phyloP scores from a whole-genome alignment of 1,140 invertebrate genomes.

The Drosophila pandora region DNA sequence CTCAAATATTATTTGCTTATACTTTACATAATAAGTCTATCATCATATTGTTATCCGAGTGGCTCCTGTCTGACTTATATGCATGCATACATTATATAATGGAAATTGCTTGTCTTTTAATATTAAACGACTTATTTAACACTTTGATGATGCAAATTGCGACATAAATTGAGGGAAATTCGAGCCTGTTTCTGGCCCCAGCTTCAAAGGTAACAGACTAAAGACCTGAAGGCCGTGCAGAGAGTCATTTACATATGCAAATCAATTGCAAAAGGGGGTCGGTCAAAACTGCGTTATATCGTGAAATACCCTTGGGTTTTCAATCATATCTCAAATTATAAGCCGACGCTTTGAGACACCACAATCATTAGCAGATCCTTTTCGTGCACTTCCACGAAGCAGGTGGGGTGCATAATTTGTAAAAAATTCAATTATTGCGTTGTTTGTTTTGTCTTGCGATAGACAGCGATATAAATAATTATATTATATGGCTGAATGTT shows the following conservation, averaged over 20 bases:
- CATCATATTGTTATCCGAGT: slow-evolving; percentile 59
- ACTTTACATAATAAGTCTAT: slow-evolving; percentile 48
- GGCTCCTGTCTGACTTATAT: slow-evolving; percentile 39
- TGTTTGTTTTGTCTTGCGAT: slow-evolving; percentile 63
- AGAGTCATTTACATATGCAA: slow-evolving; percentile 61
- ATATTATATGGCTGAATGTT: no score
- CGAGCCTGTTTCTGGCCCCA: slow-evolving; percentile 3
- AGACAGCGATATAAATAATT: slow-evolving; percentile 2
- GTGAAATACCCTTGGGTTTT: slow-evolving; percentile 75
- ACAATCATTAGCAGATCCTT: slow-evolving; percentile 61
- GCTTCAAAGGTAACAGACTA: slow-evolving; percentile 31
- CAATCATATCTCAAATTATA: slow-evolving; percentile 80
- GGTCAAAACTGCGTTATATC: slow-evolving; percentile 19
- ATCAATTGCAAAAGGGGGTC: slow-evolving; percentile 12
- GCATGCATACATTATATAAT: slow-evolving; percentile 64
- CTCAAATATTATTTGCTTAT: slow-evolving; percentile 27
- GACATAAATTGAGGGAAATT: slow-evolving; percentile 71
- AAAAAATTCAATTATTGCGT: slow-evolving; percentile 60
- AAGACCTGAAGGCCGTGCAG: slow-evolving; percentile 3
- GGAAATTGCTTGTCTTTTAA: slow-evolving; percentile 76
- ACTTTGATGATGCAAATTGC: slow-evolving; percentile 74
- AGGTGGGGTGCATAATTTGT: slow-evolving; percentile 55
- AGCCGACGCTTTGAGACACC: slow-evolving; percentile 62
- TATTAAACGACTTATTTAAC: slow-evolving; percentile 81
- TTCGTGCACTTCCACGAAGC: slow-evolving; percentile 4